These are phyloP conservation scores for Choloepus didactylus DNA, from an alignment of 2,797 vertebrate species.

Conservation along the genomic window DNA sequence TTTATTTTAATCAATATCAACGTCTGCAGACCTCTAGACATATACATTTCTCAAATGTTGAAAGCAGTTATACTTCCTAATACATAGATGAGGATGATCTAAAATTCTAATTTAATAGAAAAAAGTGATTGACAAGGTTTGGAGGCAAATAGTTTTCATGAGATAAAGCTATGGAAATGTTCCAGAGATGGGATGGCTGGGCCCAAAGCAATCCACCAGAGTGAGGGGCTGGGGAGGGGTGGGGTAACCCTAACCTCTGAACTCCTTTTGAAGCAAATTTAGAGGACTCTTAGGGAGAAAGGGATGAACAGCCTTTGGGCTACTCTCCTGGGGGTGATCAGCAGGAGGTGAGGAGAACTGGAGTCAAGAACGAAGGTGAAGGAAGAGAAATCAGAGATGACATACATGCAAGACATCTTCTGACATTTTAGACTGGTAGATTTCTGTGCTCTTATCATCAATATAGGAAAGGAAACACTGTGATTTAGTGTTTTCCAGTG, in stretches of 20 bases:
- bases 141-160: not conserved
- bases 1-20: not conserved
- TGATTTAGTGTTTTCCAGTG: not conserved
- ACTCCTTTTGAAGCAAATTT: not conserved
- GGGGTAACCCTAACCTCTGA: not conserved
- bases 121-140: not conserved
- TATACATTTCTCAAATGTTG: not conserved
- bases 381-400: not conserved
- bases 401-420: not conserved
- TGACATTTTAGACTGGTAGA: not conserved
- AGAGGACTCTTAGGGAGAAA: not conserved
- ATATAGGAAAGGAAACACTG: not conserved
- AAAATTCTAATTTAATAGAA: not conserved
- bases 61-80: not conserved
- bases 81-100: not conserved
- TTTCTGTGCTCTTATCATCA: not conserved
- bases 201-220: not conserved
- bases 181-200: not conserved
- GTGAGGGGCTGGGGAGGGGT: not conserved
- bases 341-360: not conserved
- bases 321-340: not conserved
- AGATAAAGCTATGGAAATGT: not conserved
- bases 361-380: not conserved
- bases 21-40: not conserved
- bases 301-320: not conserved